Base-by-base conservation (phyloP, 2,888 invertebrate genomes). In the Orgyia antiqua region DNA sequence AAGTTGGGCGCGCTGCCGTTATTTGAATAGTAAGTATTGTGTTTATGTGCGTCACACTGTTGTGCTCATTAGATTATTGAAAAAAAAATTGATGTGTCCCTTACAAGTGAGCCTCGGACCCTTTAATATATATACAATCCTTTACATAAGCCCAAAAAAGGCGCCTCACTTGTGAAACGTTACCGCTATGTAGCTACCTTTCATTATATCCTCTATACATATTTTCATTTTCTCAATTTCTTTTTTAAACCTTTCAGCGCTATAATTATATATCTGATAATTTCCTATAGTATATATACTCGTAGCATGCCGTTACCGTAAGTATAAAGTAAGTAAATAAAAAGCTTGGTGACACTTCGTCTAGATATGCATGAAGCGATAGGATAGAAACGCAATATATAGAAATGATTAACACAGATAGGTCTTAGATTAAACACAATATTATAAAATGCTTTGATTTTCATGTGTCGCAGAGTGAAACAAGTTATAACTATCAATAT, bases 101-200 rank as follows among this genome's bases (percentile, higher is more conserved):
- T 70, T 74, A 70, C 75, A 75, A 79, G 77, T 76, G 74, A 78
- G 79, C 74, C 69, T 72, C 61, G 63, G 52, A 66, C 63, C 65
- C 60, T 62, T 57, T 68, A 59, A 61, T 24, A 54, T 63, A 45
- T 67, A 48, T 69, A 59, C 57, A 63, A 58, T 58, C 58, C 59
- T 63, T 54, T 54, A 62, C 50, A 48, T 48, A 60, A 67, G 58
- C 68, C 71, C 64, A 54, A 63, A 43, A 68, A 79, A 78, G 84
- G 84, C 84, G 84, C 86, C 83, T 84, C 84, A 86, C 84, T 86
- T 86, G 84, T 86, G 84, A 80, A 75, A 84, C 84, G 72, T 64
- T 33, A 66, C 70, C 59, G 70, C 73, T 71, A 36, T 24, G 23
- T 36, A 68, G 78, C 79, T 79, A 46, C 42, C 40, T 46, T 43